phyloP scores from a whole-genome alignment of 2,113 vertebrate genomes.

The Struthidea cinerea region DNA sequence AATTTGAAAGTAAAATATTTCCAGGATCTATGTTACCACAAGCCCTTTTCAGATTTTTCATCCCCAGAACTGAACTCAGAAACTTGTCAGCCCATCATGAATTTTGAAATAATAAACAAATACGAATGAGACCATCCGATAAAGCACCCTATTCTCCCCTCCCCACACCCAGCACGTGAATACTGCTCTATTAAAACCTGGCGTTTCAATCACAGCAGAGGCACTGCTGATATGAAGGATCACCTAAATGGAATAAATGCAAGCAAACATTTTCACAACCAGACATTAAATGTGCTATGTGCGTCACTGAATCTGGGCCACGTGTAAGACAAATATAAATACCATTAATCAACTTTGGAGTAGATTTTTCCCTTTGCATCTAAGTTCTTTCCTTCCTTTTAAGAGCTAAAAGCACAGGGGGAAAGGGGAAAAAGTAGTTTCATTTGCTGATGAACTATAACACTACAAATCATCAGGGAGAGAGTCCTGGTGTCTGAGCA shows the following conservation, averaged over 20 bases:
- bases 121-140: neutral
- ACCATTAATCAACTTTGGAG: neutral
- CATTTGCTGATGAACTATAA: neutral
- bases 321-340: neutral
- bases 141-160: neutral
- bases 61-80: neutral
- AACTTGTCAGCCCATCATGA: neutral
- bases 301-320: neutral
- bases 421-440: neutral
- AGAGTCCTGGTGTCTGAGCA: neutral
- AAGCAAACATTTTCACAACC: neutral
- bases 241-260: neutral
- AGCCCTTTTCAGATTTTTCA: neutral
- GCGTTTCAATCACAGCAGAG: neutral
- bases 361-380: neutral
- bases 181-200: neutral
- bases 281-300: neutral
- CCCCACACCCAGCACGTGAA: neutral
- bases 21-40: neutral
- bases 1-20: slow-evolving; percentile 21
- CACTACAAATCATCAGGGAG: neutral
- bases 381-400: neutral
- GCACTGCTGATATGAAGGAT: neutral
- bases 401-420: neutral
- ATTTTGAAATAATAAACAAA: slow-evolving; percentile 11